Base-by-base conservation (phyloP, 2,888 invertebrate genomes). In the Vanessa cardui region DNA sequence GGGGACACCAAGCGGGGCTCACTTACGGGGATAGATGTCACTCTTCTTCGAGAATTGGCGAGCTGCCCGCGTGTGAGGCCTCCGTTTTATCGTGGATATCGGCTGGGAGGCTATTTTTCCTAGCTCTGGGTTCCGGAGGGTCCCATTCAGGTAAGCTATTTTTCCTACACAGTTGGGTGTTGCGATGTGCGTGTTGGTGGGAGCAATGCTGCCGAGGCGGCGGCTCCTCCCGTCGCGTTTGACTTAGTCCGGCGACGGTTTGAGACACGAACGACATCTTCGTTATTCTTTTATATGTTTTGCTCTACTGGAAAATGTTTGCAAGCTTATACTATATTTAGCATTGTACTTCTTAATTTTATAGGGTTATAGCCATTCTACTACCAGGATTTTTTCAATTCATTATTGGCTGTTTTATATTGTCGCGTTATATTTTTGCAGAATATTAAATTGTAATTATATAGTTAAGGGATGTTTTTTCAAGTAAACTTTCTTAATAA, bases 201-300 rank as follows among this genome's bases (percentile, higher is more conserved):
- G 92, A 89, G 84, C 92, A 92, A 82, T 92, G 92, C 76, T 92
- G 92, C 46, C 89, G 80, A 0, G 90, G 90, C 4, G 89, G 86
- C 0, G 83, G 83, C 46, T 92, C 90, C 66, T 90, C 88, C n/a
- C 90, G 88, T 1, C 89, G 81, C 47, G 87, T 79, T 76, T 92
- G 90, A 76, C 91, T 92, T 81, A 93, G 83, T 54, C 93, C 93
- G 31, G 94, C 94, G 69, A 93, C 93, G 50, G 94, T 93, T 90
- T 93, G 93, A 49, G 93, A 93, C 75, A 94, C 92, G 86, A 94
- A 93, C 74, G 94, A 93, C 94, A 94, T 94, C 78, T 75, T 79
- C 74, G 70, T 67, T 33, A 54, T 45, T 60, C 52, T 64, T 64
- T 68, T 64, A 52, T 68, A 62, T 60, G n/a, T 39, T 66, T 64